phyloP scores from a whole-genome alignment of 2,888 invertebrate genomes.

The Pammene aurita region DNA sequence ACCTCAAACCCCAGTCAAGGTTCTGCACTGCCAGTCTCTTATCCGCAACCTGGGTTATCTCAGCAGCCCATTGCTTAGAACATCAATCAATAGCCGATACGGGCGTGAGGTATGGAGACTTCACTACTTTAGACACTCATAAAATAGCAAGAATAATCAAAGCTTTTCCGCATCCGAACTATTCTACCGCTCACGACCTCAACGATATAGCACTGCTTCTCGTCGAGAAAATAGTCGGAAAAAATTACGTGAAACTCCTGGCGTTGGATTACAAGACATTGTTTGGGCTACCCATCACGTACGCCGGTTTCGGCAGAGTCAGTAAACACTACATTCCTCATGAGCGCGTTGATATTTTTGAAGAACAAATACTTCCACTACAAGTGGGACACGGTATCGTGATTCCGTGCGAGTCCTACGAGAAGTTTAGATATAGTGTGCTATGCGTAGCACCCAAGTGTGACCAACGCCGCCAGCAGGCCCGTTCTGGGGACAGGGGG shows the following conservation, averaged over 20 bases:
- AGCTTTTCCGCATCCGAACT: background rate
- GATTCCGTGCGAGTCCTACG: background rate
- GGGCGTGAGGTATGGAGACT: background rate
- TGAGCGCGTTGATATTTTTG: background rate
- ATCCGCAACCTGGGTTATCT: background rate
- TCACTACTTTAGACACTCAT: background rate
- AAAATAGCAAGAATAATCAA: background rate
- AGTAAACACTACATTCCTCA: background rate
- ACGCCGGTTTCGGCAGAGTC: background rate
- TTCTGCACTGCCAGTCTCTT: background rate
- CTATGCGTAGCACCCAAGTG: background rate
- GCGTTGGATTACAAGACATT: background rate
- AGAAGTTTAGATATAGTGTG: background rate
- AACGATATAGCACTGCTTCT: background rate
- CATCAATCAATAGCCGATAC: background rate
- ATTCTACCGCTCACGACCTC: background rate
- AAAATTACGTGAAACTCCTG: background rate
- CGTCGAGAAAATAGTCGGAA: background rate
- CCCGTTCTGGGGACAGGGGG: background rate
- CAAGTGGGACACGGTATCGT: background rate
- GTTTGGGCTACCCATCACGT: background rate
- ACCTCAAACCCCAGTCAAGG: background rate
- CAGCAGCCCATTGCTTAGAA: background rate
- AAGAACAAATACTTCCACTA: background rate
- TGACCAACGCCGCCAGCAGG: background rate